phyloP scores from a whole-genome alignment of 2,888 invertebrate species.

The Athetis lepigone region DNA sequence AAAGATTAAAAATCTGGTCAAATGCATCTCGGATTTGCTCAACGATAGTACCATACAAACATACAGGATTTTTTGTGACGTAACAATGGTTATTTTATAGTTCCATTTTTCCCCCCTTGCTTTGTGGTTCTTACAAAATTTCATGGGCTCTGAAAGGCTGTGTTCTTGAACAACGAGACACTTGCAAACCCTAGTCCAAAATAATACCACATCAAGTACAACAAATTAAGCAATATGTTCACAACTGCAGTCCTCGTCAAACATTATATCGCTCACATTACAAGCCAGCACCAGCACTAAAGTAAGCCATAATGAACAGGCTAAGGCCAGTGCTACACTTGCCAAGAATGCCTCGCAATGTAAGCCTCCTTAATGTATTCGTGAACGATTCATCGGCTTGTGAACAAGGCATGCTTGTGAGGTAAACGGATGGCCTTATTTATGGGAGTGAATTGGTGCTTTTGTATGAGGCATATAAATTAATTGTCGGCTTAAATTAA shows the following conservation, averaged over 20 bases:
- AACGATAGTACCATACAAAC: too few species aligned
- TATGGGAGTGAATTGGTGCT: slow-evolving; percentile 20
- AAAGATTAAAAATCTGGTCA: too few species aligned
- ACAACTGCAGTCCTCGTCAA: background rate
- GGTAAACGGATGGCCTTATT: slow-evolving; percentile 21
- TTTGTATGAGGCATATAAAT: slow-evolving; percentile 12
- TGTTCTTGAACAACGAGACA: too few species aligned
- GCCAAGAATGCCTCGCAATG: slow-evolving; percentile 54
- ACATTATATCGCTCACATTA: slow-evolving; percentile 25
- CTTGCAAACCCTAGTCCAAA: too few species aligned
- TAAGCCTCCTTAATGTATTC: slow-evolving; percentile 45
- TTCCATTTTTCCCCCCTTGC: too few species aligned
- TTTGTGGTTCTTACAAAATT: too few species aligned
- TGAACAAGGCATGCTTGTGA: slow-evolving; percentile 38
- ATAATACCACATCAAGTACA: too few species aligned
- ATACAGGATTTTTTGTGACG: too few species aligned
- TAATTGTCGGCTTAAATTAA: too few species aligned
- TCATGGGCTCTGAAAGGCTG: too few species aligned
- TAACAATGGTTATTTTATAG: too few species aligned
- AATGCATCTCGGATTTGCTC: too few species aligned
- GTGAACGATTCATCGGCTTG: slow-evolving; percentile 53
- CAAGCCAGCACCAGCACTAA: slow-evolving; percentile 33
- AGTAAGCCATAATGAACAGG: slow-evolving; percentile 45
- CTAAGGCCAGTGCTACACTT: slow-evolving; percentile 40
- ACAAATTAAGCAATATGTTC: background rate